These are phyloP conservation scores for Lophotriccus pileatus DNA, from an alignment of 2,797 vertebrate species.

Conservation along the genomic window DNA sequence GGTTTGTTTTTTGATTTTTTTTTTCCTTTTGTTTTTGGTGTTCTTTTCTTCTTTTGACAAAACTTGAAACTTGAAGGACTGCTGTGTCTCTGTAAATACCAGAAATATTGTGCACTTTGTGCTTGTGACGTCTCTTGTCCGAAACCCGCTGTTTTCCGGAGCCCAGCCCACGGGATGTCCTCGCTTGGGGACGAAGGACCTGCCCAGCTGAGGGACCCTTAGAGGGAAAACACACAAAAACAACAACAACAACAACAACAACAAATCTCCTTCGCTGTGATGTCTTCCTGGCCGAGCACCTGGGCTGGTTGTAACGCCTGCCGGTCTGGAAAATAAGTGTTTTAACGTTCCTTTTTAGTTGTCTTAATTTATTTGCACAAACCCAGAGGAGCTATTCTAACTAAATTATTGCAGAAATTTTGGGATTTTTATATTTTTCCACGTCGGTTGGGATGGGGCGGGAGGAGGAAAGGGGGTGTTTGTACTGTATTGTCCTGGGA, in stretches of 20 bases:
- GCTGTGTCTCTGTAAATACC: conserved; percentile 96
- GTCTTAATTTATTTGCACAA: conserved; percentile 86
- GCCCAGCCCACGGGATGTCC: conserved; percentile 42
- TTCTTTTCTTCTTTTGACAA: conserved; percentile 76
- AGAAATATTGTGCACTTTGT: conserved; percentile 85
- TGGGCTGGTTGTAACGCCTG: conserved; percentile 62
- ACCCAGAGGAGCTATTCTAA: conserved; percentile 82
- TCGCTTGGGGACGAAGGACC: conserved; percentile 42
- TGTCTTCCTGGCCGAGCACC: conserved; percentile 27
- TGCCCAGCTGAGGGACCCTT: conserved; percentile 47
- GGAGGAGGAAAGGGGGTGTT: conserved; percentile 59
- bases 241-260: background rate
- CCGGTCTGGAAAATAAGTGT: conserved; percentile 67
- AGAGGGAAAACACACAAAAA: conserved; percentile 9
- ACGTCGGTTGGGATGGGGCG: conserved; percentile 57
- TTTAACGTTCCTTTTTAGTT: conserved; percentile 63
- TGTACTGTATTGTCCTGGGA: conserved; percentile 67
- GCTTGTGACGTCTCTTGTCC: conserved; percentile 88
- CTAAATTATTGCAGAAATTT: conserved; percentile 82
- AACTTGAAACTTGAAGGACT: conserved; percentile 98
- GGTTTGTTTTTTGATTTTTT: background rate
- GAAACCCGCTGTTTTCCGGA: conserved; percentile 76
- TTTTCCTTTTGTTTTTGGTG: background rate
- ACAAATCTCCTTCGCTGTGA: background rate
- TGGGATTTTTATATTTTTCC: conserved; percentile 82